Conservation (phyloP, 1,140 invertebrate species). For the Lucilia cuprina region DNA sequence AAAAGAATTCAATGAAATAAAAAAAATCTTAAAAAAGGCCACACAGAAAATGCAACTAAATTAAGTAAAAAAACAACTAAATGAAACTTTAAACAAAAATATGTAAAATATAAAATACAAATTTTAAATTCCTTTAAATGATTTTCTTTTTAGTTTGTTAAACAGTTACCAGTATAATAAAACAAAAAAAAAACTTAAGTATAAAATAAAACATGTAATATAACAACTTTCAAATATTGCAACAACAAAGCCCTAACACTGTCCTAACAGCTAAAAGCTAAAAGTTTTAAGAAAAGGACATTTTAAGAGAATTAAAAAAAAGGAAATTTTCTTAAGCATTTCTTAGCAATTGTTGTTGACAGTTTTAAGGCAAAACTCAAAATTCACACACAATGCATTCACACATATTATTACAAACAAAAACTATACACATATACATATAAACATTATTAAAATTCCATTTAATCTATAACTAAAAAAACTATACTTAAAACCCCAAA, state of each 20-base stretch:
- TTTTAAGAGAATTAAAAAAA: no score
- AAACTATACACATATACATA: neutral
- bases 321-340: no score
- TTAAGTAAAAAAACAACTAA: slow-evolving; percentile 1
- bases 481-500: neutral
- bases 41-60: slow-evolving; percentile 14
- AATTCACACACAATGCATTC: neutral
- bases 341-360: no score
- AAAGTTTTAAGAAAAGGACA: neutral
- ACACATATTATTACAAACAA: neutral
- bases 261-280: no score
- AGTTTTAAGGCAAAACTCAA: neutral
- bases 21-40: neutral
- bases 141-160: neutral
- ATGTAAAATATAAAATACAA: slow-evolving; percentile 1
- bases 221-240: neutral
- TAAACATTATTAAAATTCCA: neutral
- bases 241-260: neutral
- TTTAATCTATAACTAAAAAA: neutral
- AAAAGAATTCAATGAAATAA: neutral
- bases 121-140: neutral
- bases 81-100: neutral
- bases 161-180: neutral
- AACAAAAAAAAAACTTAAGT: neutral
- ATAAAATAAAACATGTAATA: neutral